Conservation (phyloP, 2,797 vertebrate genomes). For the Spea hammondii region DNA sequence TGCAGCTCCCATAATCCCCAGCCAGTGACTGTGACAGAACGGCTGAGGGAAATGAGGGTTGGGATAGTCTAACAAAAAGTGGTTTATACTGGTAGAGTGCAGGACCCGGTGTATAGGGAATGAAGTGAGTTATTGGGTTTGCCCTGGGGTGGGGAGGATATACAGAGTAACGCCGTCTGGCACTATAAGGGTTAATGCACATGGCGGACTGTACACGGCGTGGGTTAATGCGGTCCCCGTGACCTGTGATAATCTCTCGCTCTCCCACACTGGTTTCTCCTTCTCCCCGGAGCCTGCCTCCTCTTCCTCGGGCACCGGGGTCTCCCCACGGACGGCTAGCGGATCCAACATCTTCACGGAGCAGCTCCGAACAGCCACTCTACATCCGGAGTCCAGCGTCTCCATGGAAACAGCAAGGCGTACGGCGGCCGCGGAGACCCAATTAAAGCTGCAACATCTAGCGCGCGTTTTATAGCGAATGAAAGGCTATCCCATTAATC, state of each 20-base stretch:
- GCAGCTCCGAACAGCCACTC: neutral
- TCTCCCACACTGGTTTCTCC: neutral
- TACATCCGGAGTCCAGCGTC: neutral
- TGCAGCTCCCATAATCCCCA: no score
- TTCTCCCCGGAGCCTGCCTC: neutral
- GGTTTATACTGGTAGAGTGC: neutral
- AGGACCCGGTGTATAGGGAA: neutral
- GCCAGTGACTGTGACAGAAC: no score
- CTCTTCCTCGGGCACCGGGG: no score
- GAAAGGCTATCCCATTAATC: no score
- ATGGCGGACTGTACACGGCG: neutral
- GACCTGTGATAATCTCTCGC: slow-evolving; percentile 31
- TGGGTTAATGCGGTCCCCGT: neutral
- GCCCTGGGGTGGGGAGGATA: neutral
- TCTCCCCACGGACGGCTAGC: neutral
- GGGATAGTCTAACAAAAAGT: no score
- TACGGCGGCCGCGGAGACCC: neutral
- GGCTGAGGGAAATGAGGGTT: no score
- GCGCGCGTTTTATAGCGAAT: neutral
- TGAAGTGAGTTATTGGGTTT: neutral
- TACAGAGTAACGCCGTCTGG: neutral
- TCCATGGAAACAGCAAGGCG: neutral
- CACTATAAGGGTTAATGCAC: neutral
- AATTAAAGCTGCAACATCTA: neutral
- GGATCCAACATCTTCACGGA: neutral